Evolutionary conservation across 2,888 invertebrate species (phyloP), one percentile per base, ranked within the genome.

Genomic region (Polyommatus iphigenia): DNA sequence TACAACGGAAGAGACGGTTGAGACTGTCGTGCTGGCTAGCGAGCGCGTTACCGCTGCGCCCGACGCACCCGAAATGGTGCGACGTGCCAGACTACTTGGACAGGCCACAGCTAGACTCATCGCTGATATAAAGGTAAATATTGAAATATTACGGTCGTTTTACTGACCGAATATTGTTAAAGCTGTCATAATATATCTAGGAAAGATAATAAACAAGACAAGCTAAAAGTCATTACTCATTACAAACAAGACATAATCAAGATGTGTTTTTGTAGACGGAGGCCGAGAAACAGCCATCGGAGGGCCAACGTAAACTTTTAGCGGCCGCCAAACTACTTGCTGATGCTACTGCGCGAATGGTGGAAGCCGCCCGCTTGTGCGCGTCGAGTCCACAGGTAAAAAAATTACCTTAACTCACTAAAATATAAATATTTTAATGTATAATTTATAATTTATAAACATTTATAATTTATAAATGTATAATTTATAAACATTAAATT

Each of bases 331-430:
- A 99, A 88, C 95, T 97, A 78, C 88, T 98, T 72, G 99, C 99
- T 0, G 99, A 99, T 89, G 99, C 99, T 0, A 99, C 99, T 0
- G 98, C 99, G 0, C 96, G 97, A 82, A 97, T 99, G 97, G 99
- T 99, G 36, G 99, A 99, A 89, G 99, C 99, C 0, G 99, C 99
- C 0, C 95, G 99, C 79, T 97, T 98, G 77, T 99, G 99, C 88
- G 98, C 99, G 0, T 97, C 97, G 36, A 96, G 96, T 85, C 97
- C 97, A 0, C 92, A 93, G 91, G 93, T 92, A 80, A 18, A 20
- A 20, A 0, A 20, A 2, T 18, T 59, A 59, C n/a, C 8, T 8
- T 59, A 20, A 3, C 10, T 6, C 0, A 20, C 2, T 59, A 8
- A 36, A 6, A 1, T n/a, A n/a, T n/a, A 2, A 18, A 57, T 6